Base-by-base conservation (phyloP, 2,113 vertebrate genomes). In the Bostrychus sinensis region DNA sequence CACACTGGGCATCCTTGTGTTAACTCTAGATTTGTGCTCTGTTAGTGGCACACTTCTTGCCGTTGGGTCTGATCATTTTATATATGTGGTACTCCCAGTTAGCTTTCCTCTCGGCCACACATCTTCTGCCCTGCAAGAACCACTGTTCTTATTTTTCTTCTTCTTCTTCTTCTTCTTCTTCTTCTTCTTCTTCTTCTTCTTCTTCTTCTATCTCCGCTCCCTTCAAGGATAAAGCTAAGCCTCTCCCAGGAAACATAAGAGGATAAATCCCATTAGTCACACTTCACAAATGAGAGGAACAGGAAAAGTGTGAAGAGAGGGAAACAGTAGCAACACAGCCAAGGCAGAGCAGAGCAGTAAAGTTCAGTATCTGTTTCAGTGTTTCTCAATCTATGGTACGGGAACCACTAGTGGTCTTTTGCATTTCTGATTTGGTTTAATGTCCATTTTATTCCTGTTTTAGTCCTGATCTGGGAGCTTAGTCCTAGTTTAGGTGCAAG, bases 201-300 rank as follows among this genome's bases (percentile, higher is more conserved):
- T n/a, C n/a, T 46, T 11, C 43, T 70, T 81, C 73, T 66, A 66
- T 81, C 81, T 73, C 70, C 77, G 10, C 26, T 38, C 76, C 76
- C 67, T 73, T 72, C 48, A 22, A 53, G 71, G 55, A 76, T 75
- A 71, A 73, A 30, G 54, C 62, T 61, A 62, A 61, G 62, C 62
- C 56, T 71, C 63, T 82, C 70, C 58, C 51, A 58, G 75, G 72
- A 81, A 82, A 77, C 46, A 8, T 66, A 56, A 72, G 63, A 77
- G 7, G 36, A 78, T 72, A 68, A 77, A 86, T 85, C 81, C 64
- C 67, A 72, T 88, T 66, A 56, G 81, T 78, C 76, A 75, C 81
- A 80, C 64, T 72, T 76, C 60, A 73, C 68, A 79, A 82, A 81
- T 75, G 50, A 69, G 68, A 75, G 65, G 55, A 26, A 17, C 54